Evolutionary conservation across 2,797 vertebrate species (phyloP).

Genomic region (Clamator glandarius): DNA sequence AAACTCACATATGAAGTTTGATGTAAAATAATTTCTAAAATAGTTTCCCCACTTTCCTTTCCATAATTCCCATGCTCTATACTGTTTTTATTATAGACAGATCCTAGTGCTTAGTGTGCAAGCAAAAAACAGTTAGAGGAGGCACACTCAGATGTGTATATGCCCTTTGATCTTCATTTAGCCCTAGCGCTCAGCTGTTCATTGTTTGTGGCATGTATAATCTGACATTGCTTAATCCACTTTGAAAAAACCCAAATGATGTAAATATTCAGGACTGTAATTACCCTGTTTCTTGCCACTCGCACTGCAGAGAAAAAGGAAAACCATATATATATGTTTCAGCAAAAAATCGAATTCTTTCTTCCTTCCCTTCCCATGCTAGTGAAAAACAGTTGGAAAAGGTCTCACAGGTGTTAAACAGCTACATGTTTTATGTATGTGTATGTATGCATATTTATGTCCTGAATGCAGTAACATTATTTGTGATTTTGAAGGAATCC

Average conservation of each 20-base stretch:
- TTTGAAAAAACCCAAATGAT: fast-evolving
- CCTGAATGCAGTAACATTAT: background rate
- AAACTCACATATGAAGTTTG: background rate
- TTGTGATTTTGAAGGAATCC: background rate
- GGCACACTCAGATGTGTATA: background rate
- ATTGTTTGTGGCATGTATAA: background rate
- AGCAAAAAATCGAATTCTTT: background rate
- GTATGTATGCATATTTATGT: too few species aligned
- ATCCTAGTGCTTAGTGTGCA: background rate
- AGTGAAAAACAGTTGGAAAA: background rate
- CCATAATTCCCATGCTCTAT: background rate
- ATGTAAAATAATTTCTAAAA: background rate
- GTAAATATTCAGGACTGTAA: background rate
- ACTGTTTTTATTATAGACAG: background rate
- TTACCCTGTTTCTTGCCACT: background rate
- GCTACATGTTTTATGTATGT: background rate
- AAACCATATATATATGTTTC: background rate
- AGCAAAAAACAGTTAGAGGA: background rate
- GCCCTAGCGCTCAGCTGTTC: background rate
- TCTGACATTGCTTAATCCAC: background rate
- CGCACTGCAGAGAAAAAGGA: background rate
- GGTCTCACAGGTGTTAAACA: background rate
- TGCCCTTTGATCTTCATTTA: background rate
- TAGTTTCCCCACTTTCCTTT: background rate
- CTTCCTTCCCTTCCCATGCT: background rate